These are phyloP conservation scores for Diplogasteroides magnus DNA, from an alignment of 1,140 invertebrate species.

Conservation along the genomic window DNA sequence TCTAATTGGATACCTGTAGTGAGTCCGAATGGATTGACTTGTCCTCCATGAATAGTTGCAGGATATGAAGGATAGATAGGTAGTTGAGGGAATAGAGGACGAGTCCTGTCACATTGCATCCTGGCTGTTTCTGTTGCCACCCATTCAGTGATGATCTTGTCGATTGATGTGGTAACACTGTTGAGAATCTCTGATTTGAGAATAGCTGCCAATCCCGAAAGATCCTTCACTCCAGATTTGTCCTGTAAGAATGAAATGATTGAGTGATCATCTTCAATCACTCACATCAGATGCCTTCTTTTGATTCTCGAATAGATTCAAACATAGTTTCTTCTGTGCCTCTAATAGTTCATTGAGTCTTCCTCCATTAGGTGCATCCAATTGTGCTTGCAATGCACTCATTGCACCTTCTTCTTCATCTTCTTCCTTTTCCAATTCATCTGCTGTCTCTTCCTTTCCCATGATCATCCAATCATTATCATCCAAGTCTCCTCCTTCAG, in stretches of 20 bases:
- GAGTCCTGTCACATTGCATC: not conserved
- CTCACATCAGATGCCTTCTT: constrained; percentile 4
- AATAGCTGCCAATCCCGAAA: constrained; percentile 10
- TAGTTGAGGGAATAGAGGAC: not conserved
- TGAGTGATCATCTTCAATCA: not conserved
- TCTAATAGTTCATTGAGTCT: constrained; percentile 3
- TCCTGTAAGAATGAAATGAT: not conserved
- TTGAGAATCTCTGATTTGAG: constrained; percentile 17
- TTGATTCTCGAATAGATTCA: constrained; percentile 11
- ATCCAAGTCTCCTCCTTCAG: constrained; percentile 12
- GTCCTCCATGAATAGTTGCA: too few relatives aligned
- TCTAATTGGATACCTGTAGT: not conserved
- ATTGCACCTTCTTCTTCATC: constrained; percentile 13
- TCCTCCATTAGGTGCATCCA: not conserved
- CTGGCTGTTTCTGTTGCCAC: not conserved
- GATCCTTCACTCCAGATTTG: not conserved
- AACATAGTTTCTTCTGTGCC: constrained; percentile 6
- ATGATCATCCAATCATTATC: constrained; percentile 5
- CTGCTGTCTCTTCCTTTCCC: constrained; percentile 10
- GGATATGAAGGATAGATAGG: not conserved
- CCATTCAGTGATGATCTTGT: constrained; percentile 4
- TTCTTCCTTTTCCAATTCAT: not conserved
- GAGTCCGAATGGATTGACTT: not conserved
- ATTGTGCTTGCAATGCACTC: constrained; percentile 7
- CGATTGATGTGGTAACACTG: constrained; percentile 6